A percentile compares a stretch with the other conserved stretches of the same genome.
phyloP scores from a whole-genome alignment of 2,888 invertebrate species.

The Tineola bisselliella region DNA sequence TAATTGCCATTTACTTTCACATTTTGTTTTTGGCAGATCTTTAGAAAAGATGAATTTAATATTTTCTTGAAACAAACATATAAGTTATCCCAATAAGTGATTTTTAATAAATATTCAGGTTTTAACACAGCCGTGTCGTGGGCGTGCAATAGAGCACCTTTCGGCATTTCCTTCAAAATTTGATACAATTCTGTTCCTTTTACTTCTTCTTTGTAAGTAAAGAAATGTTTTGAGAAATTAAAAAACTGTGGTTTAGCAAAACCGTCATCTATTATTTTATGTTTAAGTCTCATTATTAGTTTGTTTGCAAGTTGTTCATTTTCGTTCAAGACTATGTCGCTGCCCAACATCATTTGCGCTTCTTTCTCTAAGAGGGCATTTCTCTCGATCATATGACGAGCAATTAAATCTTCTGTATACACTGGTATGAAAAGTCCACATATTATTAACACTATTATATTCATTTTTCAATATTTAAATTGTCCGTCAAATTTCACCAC shows the following conservation, averaged over 20 bases:
- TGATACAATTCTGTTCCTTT: constrained; percentile 70
- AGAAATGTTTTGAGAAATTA: constrained; percentile 73
- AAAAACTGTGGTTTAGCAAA: constrained; percentile 58
- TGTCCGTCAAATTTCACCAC: neutral
- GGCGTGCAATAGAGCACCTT: constrained; percentile 76
- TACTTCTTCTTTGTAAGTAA: constrained; percentile 68
- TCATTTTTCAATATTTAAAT: neutral
- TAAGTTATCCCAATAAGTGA: constrained; percentile 71
- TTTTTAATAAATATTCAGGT: constrained; percentile 67
- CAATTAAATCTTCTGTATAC: neutral
- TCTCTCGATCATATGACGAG: constrained; percentile 29
- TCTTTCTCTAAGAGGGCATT: constrained; percentile 57
- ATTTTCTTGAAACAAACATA: constrained; percentile 54
- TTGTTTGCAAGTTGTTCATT: constrained; percentile 66
- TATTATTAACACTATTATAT: neutral
- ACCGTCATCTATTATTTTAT: constrained; percentile 55
- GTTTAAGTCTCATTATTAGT: constrained; percentile 68
- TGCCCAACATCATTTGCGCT: constrained; percentile 57
- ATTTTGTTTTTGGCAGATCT: constrained; percentile 26
- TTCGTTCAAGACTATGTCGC: constrained; percentile 53
- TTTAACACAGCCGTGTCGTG: constrained; percentile 73
- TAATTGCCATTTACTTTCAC: constrained; percentile 52
- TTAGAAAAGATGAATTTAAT: constrained; percentile 38
- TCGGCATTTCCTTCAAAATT: constrained; percentile 75
- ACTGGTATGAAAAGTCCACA: neutral